These are phyloP conservation scores for Trichacis sp. DNA, from an alignment of 2,888 invertebrate genomes.

Conservation along the genomic window DNA sequence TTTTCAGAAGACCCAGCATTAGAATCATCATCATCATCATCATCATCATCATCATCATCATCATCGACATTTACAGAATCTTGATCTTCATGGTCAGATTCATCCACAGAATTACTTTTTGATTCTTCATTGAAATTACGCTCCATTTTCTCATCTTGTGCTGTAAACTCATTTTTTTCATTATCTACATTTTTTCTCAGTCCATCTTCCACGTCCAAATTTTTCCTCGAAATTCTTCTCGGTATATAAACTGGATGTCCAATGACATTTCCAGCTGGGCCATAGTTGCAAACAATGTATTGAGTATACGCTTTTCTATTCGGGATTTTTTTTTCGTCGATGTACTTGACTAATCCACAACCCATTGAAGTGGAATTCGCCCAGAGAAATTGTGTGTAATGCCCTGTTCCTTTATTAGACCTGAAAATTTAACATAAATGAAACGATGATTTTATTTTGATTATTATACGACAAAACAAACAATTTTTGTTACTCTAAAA, in stretches of 20 bases:
- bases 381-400: constrained; percentile 70
- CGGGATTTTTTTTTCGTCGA: constrained; percentile 37
- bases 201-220: constrained; percentile 59
- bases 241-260: constrained; percentile 23
- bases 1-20: too few relatives aligned
- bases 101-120: too few relatives aligned
- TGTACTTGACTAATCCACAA: constrained; percentile 68
- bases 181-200: constrained; percentile 59
- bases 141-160: too few relatives aligned
- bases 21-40: too few relatives aligned
- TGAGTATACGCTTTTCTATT: constrained; percentile 28
- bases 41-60: background rate
- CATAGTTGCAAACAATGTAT: constrained; percentile 67
- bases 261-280: constrained; percentile 40
- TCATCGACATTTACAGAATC: too few relatives aligned
- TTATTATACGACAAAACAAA: too few relatives aligned
- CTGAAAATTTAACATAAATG: too few relatives aligned
- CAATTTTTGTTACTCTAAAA: too few relatives aligned
- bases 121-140: too few relatives aligned
- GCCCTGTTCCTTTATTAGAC: constrained; percentile 47
- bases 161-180: too few relatives aligned
- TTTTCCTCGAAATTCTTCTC: background rate
- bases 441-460: too few relatives aligned
- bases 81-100: too few relatives aligned
- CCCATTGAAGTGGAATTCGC: constrained; percentile 68